Conservation (phyloP, 2,888 invertebrate genomes). For the Protonemura montana region DNA sequence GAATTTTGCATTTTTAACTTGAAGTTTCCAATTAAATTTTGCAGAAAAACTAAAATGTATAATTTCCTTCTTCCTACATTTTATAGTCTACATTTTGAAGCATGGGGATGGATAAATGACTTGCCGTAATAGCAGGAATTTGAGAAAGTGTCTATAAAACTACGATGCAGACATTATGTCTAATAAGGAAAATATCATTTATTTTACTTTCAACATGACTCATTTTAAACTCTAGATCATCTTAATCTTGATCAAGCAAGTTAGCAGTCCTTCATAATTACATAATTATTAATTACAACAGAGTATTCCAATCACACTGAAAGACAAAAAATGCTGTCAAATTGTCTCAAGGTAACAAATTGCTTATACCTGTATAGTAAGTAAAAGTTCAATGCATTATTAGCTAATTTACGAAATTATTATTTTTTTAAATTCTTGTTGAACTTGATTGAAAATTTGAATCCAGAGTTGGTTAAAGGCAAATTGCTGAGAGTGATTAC, state of each 20-base stretch:
- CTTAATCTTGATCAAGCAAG: neutral
- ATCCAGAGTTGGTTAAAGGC: no score
- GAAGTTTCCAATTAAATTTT: slow-evolving; percentile 10
- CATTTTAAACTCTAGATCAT: neutral
- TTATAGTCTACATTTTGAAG: no score
- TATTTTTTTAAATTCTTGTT: neutral
- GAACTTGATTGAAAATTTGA: no score
- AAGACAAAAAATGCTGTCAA: no score
- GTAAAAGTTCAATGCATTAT: neutral
- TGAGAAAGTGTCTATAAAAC: neutral
- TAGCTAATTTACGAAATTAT: neutral
- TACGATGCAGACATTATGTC: neutral
- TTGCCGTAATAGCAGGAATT: neutral
- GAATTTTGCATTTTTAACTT: no score
- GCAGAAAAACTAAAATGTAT: neutral
- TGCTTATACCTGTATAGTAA: no score
- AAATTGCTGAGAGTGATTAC: no score
- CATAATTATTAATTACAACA: neutral
- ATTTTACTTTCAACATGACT: slow-evolving; percentile 38
- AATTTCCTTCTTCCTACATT: no score
- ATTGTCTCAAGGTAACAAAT: no score
- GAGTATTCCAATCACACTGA: neutral
- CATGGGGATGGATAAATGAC: no score
- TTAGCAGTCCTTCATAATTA: neutral
- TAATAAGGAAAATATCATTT: slow-evolving; percentile 41